Percentiles rank a stretch among this genome's conserved stretches.
Evolutionary conservation across 2,113 vertebrate genomes (phyloP).

Genomic region (Mugil cephalus): DNA sequence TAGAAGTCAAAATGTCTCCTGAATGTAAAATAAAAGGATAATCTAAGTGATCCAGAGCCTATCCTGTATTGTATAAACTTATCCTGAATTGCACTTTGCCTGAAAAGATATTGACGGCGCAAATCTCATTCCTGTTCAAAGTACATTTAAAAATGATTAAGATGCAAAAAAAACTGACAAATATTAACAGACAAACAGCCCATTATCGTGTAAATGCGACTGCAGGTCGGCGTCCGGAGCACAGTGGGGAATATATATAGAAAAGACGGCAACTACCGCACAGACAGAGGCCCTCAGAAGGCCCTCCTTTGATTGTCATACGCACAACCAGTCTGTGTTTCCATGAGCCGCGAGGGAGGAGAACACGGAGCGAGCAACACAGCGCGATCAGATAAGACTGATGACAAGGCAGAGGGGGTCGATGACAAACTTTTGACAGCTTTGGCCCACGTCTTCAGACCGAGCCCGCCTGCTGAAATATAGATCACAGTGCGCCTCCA

Average conservation of each 20-base stretch:
- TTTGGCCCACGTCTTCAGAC: slow-evolving; percentile 82
- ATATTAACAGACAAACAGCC: neutral
- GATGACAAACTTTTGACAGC: slow-evolving; percentile 89
- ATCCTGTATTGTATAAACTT: neutral
- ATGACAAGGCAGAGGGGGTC: slow-evolving; percentile 87
- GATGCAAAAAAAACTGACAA: neutral
- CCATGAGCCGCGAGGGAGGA: slow-evolving; percentile 66
- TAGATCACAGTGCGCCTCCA: slow-evolving; percentile 79
- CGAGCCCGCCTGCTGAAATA: slow-evolving; percentile 85
- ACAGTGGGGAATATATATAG: neutral
- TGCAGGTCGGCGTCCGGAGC: neutral
- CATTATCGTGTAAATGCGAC: neutral
- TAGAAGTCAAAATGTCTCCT: neutral
- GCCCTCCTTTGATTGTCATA: slow-evolving; percentile 39
- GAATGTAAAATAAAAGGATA: neutral
- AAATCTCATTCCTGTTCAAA: slow-evolving; percentile 14
- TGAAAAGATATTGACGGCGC: slow-evolving; percentile 2
- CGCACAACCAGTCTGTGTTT: slow-evolving; percentile 64
- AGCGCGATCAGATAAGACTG: slow-evolving; percentile 85
- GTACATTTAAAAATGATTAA: neutral
- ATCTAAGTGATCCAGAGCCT: neutral
- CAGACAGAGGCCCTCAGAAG: slow-evolving; percentile 45
- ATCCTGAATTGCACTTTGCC: slow-evolving; percentile 3
- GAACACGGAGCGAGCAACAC: slow-evolving; percentile 63
- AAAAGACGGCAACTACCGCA: slow-evolving; percentile 12